Base-by-base conservation (phyloP, 2,797 vertebrate species). In the Smutsia temminckii region DNA sequence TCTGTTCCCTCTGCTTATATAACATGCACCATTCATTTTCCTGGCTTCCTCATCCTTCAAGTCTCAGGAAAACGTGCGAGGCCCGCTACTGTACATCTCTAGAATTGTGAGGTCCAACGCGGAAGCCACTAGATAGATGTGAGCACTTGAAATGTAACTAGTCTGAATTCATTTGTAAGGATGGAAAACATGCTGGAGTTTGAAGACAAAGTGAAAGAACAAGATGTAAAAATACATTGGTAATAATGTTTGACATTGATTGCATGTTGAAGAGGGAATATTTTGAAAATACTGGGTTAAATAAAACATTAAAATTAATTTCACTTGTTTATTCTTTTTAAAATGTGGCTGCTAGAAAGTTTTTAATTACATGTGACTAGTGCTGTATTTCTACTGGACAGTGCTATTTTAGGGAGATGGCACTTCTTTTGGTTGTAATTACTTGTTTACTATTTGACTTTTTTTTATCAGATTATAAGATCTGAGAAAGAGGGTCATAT, bases 291-390 rank as follows among this genome's bases (percentile, higher is more conserved):
- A 59, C 4, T 72, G 20, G n/a, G n/a, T 46, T 89, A 87, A 42
- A n/a, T 29, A 84, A 94, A 84, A 68, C 32, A 55, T 83, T 75
- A 72, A 75, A 91, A 79, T 55, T 78, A 49, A 69, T 90, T 81
- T 85, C 27, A 74, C 29, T 14, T 34, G 6, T 83, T 46, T 49
- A 8, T 72, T n/a, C n/a, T 37, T 80, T 83, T 72, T 11, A 20
- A 83, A 92, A 84, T 29, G 9, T 79, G 29, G 46, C 46, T 64
- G 32, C 40, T 37, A 84, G 42, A 57, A 42, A 46, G 37, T n/a
- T 59, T 75, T 74, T 69, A 46, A 57, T 63, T n/a, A 42, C 25
- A 14, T 0, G 1, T n/a, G 21, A 14, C 27, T 55, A 6, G 2
- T 10, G 27, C 64, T 13, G 17, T 49, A 49, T 18, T 40, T 91